phyloP scores from a whole-genome alignment of 2,888 invertebrate genomes.

The Allygus modestus region DNA sequence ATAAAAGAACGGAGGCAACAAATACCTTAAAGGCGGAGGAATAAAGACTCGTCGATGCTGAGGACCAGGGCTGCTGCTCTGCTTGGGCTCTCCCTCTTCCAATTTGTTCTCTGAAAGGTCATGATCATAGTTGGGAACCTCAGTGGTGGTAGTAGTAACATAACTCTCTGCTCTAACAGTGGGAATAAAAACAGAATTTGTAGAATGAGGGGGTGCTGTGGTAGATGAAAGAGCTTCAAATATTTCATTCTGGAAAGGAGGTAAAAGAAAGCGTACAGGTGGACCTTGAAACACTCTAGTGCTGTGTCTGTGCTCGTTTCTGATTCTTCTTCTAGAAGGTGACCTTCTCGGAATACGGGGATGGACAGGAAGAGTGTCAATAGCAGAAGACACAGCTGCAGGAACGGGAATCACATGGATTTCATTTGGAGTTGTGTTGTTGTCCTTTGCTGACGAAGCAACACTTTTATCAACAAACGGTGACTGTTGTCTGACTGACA shows the following conservation, averaged over 20 bases:
- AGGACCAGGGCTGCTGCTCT: background rate
- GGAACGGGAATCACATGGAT: slow-evolving; percentile 39
- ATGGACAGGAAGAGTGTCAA: slow-evolving; percentile 54
- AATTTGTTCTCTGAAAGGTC: slow-evolving; percentile 15
- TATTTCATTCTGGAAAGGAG: slow-evolving; percentile 60
- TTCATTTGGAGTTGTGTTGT: slow-evolving; percentile 24
- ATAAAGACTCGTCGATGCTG: slow-evolving; percentile 49
- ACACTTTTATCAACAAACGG: background rate
- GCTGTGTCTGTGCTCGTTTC: slow-evolving; percentile 66
- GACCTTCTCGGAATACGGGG: slow-evolving; percentile 55
- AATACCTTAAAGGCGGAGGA: slow-evolving; percentile 51
- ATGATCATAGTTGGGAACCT: background rate
- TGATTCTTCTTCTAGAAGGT: slow-evolving; percentile 13
- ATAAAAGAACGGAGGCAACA: slow-evolving; percentile 54
- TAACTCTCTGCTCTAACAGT: background rate
- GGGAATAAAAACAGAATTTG: background rate
- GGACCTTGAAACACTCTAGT: slow-evolving; percentile 66
- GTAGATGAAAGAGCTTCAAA: background rate
- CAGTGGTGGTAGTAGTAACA: background rate
- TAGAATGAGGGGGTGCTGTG: background rate
- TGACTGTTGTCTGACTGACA: slow-evolving; percentile 4
- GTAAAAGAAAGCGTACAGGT: slow-evolving; percentile 66
- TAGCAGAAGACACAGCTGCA: slow-evolving; percentile 27
- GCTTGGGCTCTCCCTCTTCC: slow-evolving; percentile 10
- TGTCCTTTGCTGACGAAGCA: background rate